These are phyloP conservation scores for Eulemur coronatus DNA, from an alignment of 2,797 vertebrate genomes.

Conservation along the genomic window DNA sequence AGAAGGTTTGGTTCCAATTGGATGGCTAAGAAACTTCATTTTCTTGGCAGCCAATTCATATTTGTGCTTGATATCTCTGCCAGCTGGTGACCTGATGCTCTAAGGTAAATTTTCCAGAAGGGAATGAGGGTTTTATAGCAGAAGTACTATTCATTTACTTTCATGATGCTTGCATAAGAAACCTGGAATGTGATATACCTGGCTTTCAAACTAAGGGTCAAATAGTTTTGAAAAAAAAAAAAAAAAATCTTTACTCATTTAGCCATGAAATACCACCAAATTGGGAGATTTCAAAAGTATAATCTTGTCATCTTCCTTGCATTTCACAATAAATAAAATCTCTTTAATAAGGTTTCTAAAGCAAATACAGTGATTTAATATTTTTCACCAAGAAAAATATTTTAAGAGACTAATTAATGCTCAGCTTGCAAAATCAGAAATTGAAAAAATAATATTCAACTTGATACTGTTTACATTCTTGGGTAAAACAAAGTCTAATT, in stretches of 20 bases:
- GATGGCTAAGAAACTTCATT: not conserved
- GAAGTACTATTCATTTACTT: not conserved
- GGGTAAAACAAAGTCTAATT: not conserved
- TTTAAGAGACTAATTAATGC: not conserved
- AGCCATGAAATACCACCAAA: not conserved
- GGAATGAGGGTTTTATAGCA: not conserved
- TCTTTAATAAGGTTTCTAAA: not conserved
- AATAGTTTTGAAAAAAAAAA: not conserved
- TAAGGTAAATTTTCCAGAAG: conserved; percentile 29
- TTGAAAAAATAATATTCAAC: not conserved
- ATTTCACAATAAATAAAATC: conserved; percentile 11
- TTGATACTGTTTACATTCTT: not conserved
- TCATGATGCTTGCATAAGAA: not conserved
- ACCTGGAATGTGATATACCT: not conserved
- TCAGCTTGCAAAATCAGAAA: not conserved
- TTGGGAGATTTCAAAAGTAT: not conserved
- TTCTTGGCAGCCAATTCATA: not conserved
- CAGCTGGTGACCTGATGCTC: not conserved
- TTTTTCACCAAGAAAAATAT: not conserved
- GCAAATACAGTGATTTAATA: not conserved
- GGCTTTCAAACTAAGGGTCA: not conserved
- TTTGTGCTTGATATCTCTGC: not conserved
- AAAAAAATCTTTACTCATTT: not conserved
- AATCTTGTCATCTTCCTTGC: not conserved
- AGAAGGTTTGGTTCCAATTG: conserved; percentile 25